These are phyloP conservation scores for Aepyceros melampus DNA, from an alignment of 2,113 vertebrate genomes.

Conservation along the genomic window DNA sequence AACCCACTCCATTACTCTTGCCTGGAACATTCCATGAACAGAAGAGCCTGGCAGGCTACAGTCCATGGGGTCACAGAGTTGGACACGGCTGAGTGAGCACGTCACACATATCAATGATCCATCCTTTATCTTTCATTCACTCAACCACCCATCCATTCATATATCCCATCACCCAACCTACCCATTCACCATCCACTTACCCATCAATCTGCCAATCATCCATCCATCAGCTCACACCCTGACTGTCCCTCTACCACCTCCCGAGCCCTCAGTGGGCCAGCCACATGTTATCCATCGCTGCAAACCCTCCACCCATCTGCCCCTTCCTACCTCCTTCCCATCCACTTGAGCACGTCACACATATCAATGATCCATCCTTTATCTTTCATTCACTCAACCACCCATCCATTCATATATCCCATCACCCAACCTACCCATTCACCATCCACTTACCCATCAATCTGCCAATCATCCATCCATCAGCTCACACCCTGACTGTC, in stretches of 20 bases:
- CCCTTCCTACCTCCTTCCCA: neutral
- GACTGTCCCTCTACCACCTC: too few relatives aligned
- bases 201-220: neutral
- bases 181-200: neutral
- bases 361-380: neutral
- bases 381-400: neutral
- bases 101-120: neutral
- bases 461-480: rapidly evolving
- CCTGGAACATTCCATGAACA: neutral
- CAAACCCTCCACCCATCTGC: neutral
- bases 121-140: neutral
- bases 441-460: neutral
- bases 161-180: neutral
- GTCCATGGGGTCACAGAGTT: neutral
- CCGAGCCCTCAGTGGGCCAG: neutral
- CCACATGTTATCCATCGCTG: rapidly evolving
- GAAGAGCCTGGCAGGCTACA: neutral
- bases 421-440: neutral
- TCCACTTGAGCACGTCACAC: neutral
- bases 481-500: rapidly evolving
- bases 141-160: too few relatives aligned
- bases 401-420: neutral
- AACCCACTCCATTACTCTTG: neutral
- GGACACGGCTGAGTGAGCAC: neutral
- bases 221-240: rapidly evolving